Conservation (phyloP, 2,797 vertebrate species). For the Cetoscarus ocellatus region DNA sequence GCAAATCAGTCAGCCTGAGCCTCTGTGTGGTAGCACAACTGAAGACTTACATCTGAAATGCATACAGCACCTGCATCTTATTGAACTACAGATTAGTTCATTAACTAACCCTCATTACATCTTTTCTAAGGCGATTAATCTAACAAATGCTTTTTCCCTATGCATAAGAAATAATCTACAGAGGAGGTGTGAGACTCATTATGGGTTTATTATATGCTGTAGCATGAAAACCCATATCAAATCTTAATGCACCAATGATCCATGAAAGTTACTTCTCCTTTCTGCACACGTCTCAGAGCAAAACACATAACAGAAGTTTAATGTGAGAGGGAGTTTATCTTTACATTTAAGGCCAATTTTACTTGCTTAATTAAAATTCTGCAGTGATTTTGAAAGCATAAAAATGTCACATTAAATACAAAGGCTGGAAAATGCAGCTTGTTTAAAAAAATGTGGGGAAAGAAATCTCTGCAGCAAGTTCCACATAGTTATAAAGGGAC, state of each 20-base stretch:
- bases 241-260: constrained; percentile 1
- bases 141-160: not conserved
- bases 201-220: constrained; percentile 1
- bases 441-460: not conserved
- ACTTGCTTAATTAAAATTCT: constrained; percentile 4
- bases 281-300: constrained; percentile 12
- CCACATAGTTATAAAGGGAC: not conserved
- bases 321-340: not conserved
- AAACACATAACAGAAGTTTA: not conserved
- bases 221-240: constrained; percentile 6
- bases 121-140: not conserved
- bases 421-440: not conserved
- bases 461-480: not conserved
- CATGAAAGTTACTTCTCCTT: constrained; percentile 17
- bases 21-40: not conserved
- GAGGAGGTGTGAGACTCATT: constrained; percentile 7
- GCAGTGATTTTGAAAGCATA: not conserved
- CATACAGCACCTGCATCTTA: constrained; percentile 2
- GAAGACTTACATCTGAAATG: not conserved
- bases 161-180: not conserved
- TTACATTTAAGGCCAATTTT: not conserved
- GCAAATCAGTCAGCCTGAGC: no score
- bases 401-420: constrained; percentile 1
- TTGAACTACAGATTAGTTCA: not conserved
- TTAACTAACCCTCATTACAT: not conserved